Conservation (phyloP, 2,797 vertebrate species). For the Cheirogaleus major region DNA sequence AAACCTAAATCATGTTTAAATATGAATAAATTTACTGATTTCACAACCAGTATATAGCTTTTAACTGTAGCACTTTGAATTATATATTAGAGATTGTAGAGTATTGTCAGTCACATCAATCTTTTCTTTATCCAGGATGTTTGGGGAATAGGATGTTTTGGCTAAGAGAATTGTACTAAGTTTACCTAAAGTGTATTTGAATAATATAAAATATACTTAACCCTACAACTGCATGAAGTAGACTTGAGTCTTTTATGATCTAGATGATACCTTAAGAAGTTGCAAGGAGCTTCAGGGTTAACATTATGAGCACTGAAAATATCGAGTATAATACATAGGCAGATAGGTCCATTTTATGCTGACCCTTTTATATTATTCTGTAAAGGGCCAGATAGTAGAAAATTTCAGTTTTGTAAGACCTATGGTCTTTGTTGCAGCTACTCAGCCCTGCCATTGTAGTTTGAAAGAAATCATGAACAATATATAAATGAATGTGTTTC, state of each 20-base stretch:
- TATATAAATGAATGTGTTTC: not conserved
- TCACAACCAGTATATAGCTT: not conserved
- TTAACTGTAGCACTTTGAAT: not conserved
- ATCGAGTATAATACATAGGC: not conserved
- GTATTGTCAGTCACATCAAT: not conserved
- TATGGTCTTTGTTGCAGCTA: not conserved
- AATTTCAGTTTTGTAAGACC: not conserved
- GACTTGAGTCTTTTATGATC: constrained; percentile 1
- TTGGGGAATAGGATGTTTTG: not conserved
- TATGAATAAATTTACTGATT: not conserved
- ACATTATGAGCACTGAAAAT: not conserved
- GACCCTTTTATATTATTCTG: not conserved
- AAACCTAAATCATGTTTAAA: not conserved
- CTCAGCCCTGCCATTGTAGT: not conserved
- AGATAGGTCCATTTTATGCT: not conserved
- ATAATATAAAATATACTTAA: constrained; percentile 4
- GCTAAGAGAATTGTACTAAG: not conserved
- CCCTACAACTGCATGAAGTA: not conserved
- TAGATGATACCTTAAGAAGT: not conserved
- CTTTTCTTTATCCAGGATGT: not conserved
- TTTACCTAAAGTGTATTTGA: not conserved
- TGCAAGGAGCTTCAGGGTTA: not conserved
- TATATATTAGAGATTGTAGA: not conserved
- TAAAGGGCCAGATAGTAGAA: not conserved
- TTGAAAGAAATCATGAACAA: not conserved